phyloP scores from a whole-genome alignment of 2,113 vertebrate species.

The Rana temporaria region DNA sequence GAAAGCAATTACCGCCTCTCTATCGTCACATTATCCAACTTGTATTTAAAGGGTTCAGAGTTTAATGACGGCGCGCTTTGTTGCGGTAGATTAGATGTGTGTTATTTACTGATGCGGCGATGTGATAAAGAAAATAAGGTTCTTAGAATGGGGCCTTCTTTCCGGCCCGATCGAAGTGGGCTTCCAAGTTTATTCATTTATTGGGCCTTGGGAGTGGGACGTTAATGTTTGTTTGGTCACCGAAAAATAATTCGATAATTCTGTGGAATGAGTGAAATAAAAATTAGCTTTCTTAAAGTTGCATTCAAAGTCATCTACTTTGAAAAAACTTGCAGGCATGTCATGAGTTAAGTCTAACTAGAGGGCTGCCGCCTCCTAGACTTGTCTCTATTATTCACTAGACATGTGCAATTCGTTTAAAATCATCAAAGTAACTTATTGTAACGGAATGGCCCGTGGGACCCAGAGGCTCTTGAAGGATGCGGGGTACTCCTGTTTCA shows the following conservation, averaged over 20 bases:
- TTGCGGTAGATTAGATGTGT: not conserved
- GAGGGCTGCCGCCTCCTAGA: too few species aligned
- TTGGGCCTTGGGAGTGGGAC: not conserved
- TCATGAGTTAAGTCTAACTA: too few species aligned
- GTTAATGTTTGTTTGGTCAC: not conserved
- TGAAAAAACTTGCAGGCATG: too few species aligned
- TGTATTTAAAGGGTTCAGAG: slow-evolving; percentile 45
- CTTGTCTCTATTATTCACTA: too few species aligned
- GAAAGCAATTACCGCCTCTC: slow-evolving; percentile 43
- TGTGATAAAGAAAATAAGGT: not conserved
- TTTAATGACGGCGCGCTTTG: slow-evolving; percentile 35
- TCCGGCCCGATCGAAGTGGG: not conserved
- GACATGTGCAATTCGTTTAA: too few species aligned
- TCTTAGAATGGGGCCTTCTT: not conserved
- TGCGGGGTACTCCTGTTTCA: too few species aligned
- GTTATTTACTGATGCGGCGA: not conserved
- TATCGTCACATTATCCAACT: slow-evolving; percentile 29
- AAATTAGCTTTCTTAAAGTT: too few species aligned
- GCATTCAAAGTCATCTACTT: too few species aligned
- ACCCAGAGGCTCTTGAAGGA: too few species aligned
- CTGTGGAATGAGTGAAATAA: not conserved
- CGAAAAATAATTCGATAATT: not conserved
- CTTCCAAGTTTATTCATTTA: not conserved
- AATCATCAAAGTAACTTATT: too few species aligned
- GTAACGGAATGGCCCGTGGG: too few species aligned